phyloP scores from a whole-genome alignment of 2,797 vertebrate genomes.

The Sparidentex hasta region DNA sequence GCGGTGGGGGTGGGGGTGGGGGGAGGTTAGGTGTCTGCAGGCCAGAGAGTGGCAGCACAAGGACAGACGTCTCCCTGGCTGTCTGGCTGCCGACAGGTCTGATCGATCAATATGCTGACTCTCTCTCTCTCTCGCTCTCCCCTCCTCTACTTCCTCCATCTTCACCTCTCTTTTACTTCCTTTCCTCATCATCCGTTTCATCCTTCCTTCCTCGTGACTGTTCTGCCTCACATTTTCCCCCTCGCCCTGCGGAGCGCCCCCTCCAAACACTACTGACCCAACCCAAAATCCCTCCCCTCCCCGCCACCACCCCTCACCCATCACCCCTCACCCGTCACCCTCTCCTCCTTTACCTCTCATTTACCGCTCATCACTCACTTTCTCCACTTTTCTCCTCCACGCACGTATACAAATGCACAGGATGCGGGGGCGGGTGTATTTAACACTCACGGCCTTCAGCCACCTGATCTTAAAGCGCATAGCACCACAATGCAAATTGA shows the following conservation, averaged over 20 bases:
- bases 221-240: conserved; percentile 16
- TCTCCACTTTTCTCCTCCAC: conserved; percentile 16
- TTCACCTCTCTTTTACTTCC: conserved; percentile 37
- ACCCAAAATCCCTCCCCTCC: conserved; percentile 14
- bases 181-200: conserved; percentile 22
- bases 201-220: conserved; percentile 29
- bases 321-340: background rate
- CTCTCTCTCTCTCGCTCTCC: conserved; percentile 49
- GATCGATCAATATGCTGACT: conserved; percentile 90
- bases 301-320: conserved; percentile 33
- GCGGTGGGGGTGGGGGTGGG: conserved; percentile 59
- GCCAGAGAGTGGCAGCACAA: conserved; percentile 94
- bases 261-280: background rate
- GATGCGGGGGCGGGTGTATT: conserved; percentile 3
- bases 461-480: conserved; percentile 63
- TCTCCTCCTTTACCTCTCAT: conserved; percentile 18
- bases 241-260: background rate
- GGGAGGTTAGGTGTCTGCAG: conserved; percentile 90
- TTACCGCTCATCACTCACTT: conserved; percentile 43
- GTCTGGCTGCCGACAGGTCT: conserved; percentile 90
- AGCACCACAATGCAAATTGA: conserved; percentile 61
- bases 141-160: background rate
- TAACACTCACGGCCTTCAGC: conserved; percentile 46
- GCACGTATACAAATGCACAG: conserved; percentile 6
- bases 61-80: conserved; percentile 89